Evolutionary conservation across 2,797 vertebrate genomes (phyloP), one percentile per base, ranked within the genome.

Genomic region (Coregonus ussuriensis): DNA sequence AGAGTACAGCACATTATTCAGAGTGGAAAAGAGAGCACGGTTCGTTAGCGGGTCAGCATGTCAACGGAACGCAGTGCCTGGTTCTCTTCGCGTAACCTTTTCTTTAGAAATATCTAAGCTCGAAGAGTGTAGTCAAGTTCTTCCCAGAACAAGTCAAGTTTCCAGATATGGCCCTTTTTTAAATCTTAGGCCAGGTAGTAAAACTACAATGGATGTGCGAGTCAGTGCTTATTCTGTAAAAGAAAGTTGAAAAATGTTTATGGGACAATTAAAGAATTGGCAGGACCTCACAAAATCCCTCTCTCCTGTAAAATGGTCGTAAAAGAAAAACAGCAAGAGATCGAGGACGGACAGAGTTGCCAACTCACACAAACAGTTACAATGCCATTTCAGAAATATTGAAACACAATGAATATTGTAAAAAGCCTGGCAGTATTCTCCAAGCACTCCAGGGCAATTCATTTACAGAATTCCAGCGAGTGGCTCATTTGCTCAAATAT

Each of bases 251-350:
- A 86, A 90, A 88, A 81, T 91, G 90, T 91, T 91, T 91, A 91
- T 84, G 79, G 78, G 84, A 89, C 78, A 91, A 88, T 91, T 89
- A 91, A 83, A 83, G 78, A 83, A 88, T 87, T 91, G 89, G 89
- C 81, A 87, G 81, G 29, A 77, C 79, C 82, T 87, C 80, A 84
- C 65, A 86, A 86, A 88, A 84, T 87, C 53, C 68, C 62, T 84
- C 71, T 47, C 41, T 77, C 63, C 68, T 75, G 56, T 87, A 81
- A 82, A 83, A 84, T 72, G 47, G 71, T n/a, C 83, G 56, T 78
- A 80, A 84, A 87, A 85, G 74, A 80, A 84, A 87, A 85, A 76
- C 84, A 73, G 78, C 80, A 79, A 83, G 37, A 76, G 41, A 79
- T 73, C 77, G 29, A 84, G 56, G 77, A 85, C 7, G 18, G 72